These are phyloP conservation scores for Exaiptasia diaphana DNA, from an alignment of 64 coral and sea anemone species.

Conservation along the genomic window DNA sequence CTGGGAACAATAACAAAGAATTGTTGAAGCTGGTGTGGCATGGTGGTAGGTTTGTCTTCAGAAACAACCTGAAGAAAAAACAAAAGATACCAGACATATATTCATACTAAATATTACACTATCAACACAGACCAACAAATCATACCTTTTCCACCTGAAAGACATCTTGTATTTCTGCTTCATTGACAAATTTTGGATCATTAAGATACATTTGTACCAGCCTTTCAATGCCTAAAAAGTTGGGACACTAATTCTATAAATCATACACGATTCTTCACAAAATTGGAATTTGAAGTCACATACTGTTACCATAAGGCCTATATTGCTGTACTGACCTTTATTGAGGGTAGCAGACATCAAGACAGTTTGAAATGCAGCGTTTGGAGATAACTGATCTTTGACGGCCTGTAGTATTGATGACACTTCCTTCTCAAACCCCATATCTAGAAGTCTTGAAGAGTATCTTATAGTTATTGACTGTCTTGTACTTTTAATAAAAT, in stretches of 20 bases:
- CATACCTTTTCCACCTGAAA: no score
- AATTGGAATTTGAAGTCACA: no score
- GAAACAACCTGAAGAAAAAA: background rate
- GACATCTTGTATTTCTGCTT: background rate
- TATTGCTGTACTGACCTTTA: constrained; percentile 55
- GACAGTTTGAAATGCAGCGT: constrained; percentile 57
- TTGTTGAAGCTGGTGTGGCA: constrained; percentile 78
- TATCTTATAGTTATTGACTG: no score
- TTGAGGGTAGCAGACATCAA: constrained; percentile 84
- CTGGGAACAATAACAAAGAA: constrained; percentile 85
- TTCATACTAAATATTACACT: no score
- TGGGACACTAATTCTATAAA: no score
- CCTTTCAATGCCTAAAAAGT: background rate
- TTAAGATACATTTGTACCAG: background rate
- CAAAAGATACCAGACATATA: background rate
- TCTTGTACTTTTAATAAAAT: no score
- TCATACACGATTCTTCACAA: no score
- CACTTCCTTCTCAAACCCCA: constrained; percentile 95
- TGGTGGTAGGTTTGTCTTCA: constrained; percentile 14
- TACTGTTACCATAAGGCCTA: no score
- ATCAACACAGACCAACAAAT: no score
- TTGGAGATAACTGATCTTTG: constrained; percentile 47
- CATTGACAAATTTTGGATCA: constrained; percentile 1
- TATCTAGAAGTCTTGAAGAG: constrained; percentile 66
- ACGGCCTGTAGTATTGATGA: constrained; percentile 67